Evolutionary conservation across 2,888 invertebrate genomes (phyloP), one percentile per base, ranked within the genome.

Genomic region (Heterodera filipjevi): DNA sequence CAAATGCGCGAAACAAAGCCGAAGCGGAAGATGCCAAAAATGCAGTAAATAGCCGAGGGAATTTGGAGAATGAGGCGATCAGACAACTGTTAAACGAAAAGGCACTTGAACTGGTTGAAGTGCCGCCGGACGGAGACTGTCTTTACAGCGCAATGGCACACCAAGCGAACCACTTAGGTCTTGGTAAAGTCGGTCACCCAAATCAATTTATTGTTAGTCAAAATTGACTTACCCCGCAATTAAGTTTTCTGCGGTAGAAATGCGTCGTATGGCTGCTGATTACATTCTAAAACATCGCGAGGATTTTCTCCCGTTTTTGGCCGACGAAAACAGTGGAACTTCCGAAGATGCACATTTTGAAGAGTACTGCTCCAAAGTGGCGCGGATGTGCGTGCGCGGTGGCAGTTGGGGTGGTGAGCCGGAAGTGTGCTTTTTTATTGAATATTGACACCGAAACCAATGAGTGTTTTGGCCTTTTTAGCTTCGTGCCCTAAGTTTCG

Each of bases 331-430:
- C 49, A 83, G 84, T 10, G 83, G 85, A 12, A 66, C 81, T 19
- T 30, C 79, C 19, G 35, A 46, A 44, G 72, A 49, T 14, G n/a
- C 16, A 10, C 66, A 71, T 19, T 79, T 84, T 59, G 84, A 82
- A 70, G 87, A 87, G 22, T 98, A 97, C 91, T 96, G 96, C 91
- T 90, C 93, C 82, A 93, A 94, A 87, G 93, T 96, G 77, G 93
- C 92, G 12, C 92, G 91, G 80, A 95, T 95, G 2, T 93, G 94
- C 86, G 22, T 33, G 16, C 22, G 77, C 8, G 86, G 86, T 22
- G 87, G 87, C 16, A 93, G 93, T 27, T 98, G 98, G 98, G 98
- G 98, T 84, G 96, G 97, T 27, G 96, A 96, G 86, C 91, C 96
- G 78, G 98, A 98, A 91, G 92, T 93, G 19, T 27, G 12, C 27